Percentiles rank a stretch among this genome's conserved stretches.
Conservation (phyloP, 2,113 vertebrate species). For the Mus spicilegus region DNA sequence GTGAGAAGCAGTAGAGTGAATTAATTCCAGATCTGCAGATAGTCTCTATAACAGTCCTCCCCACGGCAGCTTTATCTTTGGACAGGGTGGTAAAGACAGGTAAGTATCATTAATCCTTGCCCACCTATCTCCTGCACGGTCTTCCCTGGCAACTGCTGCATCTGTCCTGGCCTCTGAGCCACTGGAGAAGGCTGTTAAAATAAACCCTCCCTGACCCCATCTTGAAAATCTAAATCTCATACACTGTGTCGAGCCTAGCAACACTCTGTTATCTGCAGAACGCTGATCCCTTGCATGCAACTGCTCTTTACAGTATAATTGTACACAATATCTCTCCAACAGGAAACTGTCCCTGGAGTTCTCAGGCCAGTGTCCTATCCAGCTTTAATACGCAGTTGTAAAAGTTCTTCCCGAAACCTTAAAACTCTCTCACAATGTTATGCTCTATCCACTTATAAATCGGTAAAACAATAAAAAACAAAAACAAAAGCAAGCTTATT, state of each 20-base stretch:
- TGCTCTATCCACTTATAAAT: background rate
- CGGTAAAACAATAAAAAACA: background rate
- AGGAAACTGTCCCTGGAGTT: background rate
- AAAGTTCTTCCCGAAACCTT: background rate
- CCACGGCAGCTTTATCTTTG: background rate
- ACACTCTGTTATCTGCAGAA: background rate
- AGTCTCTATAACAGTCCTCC: background rate
- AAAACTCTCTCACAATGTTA: background rate
- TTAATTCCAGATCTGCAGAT: background rate
- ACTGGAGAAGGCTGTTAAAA: background rate
- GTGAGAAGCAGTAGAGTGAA: background rate
- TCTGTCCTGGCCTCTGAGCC: background rate
- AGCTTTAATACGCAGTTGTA: background rate
- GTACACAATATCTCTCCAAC: background rate
- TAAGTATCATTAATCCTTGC: background rate
- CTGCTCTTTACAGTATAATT: background rate
- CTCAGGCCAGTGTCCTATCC: background rate
- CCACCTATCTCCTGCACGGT: background rate
- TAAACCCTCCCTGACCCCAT: background rate
- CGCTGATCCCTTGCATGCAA: background rate
- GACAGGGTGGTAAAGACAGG: background rate
- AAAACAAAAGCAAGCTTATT: background rate
- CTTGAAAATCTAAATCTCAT: background rate
- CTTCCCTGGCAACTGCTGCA: background rate
- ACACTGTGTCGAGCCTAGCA: background rate